These are phyloP conservation scores for Sphaeridia pumilis DNA, from an alignment of 2,888 invertebrate species.

Conservation along the genomic window DNA sequence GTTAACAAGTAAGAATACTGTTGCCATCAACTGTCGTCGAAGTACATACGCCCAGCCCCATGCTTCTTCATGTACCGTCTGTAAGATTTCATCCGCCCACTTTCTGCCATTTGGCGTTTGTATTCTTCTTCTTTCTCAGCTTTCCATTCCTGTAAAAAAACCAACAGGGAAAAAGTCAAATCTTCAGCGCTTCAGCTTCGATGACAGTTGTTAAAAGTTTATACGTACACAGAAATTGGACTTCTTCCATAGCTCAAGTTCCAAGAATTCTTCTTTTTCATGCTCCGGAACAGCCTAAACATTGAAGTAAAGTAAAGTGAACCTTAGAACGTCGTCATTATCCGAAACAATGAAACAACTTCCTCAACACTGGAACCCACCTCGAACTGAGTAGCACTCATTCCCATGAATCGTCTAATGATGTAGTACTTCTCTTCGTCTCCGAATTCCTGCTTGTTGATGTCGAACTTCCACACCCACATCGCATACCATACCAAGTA, in stretches of 20 bases:
- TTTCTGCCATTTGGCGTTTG: conserved; percentile 73
- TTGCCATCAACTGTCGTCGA: conserved; percentile 57
- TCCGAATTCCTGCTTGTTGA: conserved; percentile 63
- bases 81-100: conserved; percentile 75
- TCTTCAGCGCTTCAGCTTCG: too few species aligned
- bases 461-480: conserved; percentile 71
- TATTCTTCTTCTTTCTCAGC: conserved; percentile 68
- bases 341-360: too few species aligned
- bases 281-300: conserved; percentile 56
- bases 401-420: conserved; percentile 61
- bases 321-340: too few species aligned
- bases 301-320: too few species aligned
- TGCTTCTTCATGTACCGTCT: conserved; percentile 81
- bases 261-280: conserved; percentile 59
- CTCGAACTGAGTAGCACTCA: conserved; percentile 45
- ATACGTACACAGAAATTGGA: conserved; percentile 57
- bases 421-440: conserved; percentile 72
- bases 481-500: conserved; percentile 62
- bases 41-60: conserved; percentile 80
- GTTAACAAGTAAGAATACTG: too few species aligned
- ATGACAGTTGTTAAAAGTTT: too few species aligned
- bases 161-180: too few species aligned
- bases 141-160: conserved; percentile 53
- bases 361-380: too few species aligned
- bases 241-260: conserved; percentile 67